Evolutionary conservation across 2,797 vertebrate species (phyloP).

Genomic region (Sparidentex hasta): DNA sequence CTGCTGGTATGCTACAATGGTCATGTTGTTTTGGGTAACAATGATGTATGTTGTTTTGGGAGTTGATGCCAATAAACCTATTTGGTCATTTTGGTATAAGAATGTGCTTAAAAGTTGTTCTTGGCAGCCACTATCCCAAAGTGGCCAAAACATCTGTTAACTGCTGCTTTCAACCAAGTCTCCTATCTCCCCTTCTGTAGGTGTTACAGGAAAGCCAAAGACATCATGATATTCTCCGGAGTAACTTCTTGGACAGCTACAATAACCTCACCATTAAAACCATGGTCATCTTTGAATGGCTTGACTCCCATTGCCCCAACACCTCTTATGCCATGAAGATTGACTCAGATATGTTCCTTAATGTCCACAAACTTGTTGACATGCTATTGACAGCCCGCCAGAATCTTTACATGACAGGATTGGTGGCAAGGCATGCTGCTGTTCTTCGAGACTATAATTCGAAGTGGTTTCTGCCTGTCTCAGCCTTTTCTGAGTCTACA

Average conservation of each 20-base stretch:
- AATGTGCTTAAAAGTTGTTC: not conserved
- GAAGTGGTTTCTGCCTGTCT: slow-evolving; percentile 72
- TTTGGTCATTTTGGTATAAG: no score
- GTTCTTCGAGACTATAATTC: slow-evolving; percentile 48
- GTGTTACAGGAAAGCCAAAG: slow-evolving; percentile 61
- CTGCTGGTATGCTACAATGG: no score
- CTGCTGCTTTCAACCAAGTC: not conserved
- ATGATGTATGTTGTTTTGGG: no score
- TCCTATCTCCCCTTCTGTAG: slow-evolving; percentile 24
- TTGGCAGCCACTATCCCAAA: not conserved
- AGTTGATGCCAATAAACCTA: no score
- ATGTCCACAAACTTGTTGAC: slow-evolving; percentile 57
- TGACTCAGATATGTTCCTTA: slow-evolving; percentile 84
- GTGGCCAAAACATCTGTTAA: not conserved
- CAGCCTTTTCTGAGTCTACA: slow-evolving; percentile 52
- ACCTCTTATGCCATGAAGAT: slow-evolving; percentile 78
- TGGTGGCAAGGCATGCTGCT: not conserved
- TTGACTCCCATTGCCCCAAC: slow-evolving; percentile 65
- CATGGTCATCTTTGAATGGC: slow-evolving; percentile 81
- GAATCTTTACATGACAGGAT: slow-evolving; percentile 63
- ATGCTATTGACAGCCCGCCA: slow-evolving; percentile 35
- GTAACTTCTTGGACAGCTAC: slow-evolving; percentile 82
- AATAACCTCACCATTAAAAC: slow-evolving; percentile 83
- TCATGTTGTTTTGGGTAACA: no score
- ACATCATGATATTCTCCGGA: slow-evolving; percentile 78